phyloP scores from a whole-genome alignment of 2,888 invertebrate species.

The Drosophila gaucha region DNA sequence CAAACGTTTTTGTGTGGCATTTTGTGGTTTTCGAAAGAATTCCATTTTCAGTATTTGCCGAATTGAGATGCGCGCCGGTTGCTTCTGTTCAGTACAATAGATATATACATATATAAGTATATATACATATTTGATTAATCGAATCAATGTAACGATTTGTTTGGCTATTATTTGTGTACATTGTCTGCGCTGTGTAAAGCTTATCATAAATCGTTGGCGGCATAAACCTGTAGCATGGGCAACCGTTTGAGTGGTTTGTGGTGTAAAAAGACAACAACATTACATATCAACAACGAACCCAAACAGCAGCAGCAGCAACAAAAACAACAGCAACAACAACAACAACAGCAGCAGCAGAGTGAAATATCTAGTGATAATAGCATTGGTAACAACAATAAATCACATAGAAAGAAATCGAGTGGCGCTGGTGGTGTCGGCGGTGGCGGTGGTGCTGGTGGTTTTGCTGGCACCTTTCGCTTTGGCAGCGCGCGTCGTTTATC shows the following conservation, averaged over 20 bases:
- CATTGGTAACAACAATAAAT: slow-evolving; percentile 40
- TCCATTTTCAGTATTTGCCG: slow-evolving; percentile 82
- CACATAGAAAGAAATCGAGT: slow-evolving; percentile 56
- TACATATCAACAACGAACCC: slow-evolving; percentile 55
- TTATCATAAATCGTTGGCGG: slow-evolving; percentile 29
- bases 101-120: background rate
- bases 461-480: slow-evolving; percentile 64
- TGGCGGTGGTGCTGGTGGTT: slow-evolving; percentile 32
- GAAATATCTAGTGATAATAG: slow-evolving; percentile 25
- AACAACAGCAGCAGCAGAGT: slow-evolving; percentile 27
- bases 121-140: slow-evolving; percentile 19
- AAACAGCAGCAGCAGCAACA: slow-evolving; percentile 38
- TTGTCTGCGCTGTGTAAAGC: background rate
- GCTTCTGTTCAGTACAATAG: slow-evolving; percentile 6
- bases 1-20: slow-evolving; percentile 66
- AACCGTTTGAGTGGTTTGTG: slow-evolving; percentile 84
- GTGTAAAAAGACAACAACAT: slow-evolving; percentile 82
- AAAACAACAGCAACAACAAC: slow-evolving; percentile 71
- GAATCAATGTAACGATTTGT: slow-evolving; percentile 22
- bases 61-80: slow-evolving; percentile 82
- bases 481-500: slow-evolving; percentile 75
- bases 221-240: slow-evolving; percentile 81
- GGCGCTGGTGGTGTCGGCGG: slow-evolving; percentile 27
- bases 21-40: slow-evolving; percentile 78
- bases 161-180: background rate